Percentiles rank a stretch among this genome's conserved stretches.
Conservation (phyloP, 2,797 vertebrate genomes). For the Chiloscyllium punctatum region DNA sequence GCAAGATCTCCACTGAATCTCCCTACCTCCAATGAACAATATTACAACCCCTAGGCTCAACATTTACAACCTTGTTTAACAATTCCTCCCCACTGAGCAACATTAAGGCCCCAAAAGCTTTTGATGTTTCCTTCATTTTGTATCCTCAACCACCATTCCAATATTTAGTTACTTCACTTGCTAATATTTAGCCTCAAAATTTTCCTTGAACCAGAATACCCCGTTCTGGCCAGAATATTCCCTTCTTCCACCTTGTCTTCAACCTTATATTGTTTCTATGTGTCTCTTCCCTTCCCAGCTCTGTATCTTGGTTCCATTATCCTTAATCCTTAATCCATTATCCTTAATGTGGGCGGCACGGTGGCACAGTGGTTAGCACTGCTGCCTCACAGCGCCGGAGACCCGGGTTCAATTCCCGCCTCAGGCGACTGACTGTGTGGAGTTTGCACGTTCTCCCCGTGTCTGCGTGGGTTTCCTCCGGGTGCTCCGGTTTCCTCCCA, state of each 20-base stretch:
- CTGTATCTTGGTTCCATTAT: background rate
- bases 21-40: background rate
- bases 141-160: background rate
- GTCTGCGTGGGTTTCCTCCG: too few relatives aligned
- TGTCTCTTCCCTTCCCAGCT: background rate
- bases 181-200: background rate
- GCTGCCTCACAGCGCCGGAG: too few relatives aligned
- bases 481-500: too few relatives aligned
- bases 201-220: background rate
- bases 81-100: background rate
- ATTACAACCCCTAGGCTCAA: background rate
- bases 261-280: background rate
- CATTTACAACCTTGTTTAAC: too few relatives aligned
- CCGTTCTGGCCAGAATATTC: background rate
- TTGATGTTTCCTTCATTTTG: background rate
- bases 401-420: too few relatives aligned
- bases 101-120: background rate
- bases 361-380: too few relatives aligned
- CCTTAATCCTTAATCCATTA: background rate
- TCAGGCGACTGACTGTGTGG: too few relatives aligned
- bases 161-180: background rate
- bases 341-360: too few relatives aligned
- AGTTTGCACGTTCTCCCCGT: too few relatives aligned
- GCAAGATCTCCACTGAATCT: background rate
- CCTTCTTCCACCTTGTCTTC: background rate